Base-by-base conservation (phyloP, 2,113 vertebrate genomes). In the Labrus mixtus region DNA sequence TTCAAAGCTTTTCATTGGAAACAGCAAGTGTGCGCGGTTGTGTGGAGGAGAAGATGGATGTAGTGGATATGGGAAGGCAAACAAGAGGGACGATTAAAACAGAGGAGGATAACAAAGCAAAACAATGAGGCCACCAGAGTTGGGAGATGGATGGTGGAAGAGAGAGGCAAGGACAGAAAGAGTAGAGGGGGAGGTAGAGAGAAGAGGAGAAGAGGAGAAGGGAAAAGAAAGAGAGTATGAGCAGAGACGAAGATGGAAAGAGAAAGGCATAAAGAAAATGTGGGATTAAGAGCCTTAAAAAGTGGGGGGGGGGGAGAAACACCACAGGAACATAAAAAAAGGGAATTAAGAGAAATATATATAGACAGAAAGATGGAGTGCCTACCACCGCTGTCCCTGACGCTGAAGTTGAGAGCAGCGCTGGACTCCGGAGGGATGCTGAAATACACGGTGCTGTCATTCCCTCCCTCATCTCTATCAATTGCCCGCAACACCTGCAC, bases 401-500 rank as follows among this genome's bases (percentile, higher is more conserved):
- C 84, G 62, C 94, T 96, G 92, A 97, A 96, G 93, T 97, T 96
- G 81, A 94, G 94, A 73, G 95, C 95, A 19, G 86, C 78, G 0
- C 78, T 79, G 87, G 94, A 93, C 76, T 95, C 95, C 11, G 91
- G 82, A 15, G 95, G 94, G 81, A 96, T 96, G 89, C 95, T 96
- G 88, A 97, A 95, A 90, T 95, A 95, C 84, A 97, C 95, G 0
- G 88, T 90, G 88, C 95, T 96, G 84, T 94, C 94, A 73, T 97
- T 96, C 69, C 95, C 95, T 1, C 90, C 94, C 79, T 96, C 94
- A 59, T 96, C 96, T 93, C 92, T 94, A 93, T 96, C 96, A 87
- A 96, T 92, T 45, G 95, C 95, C 62, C 92, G 91, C 89, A 97
- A 92, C 86, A 96, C 93, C 91, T 96, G 96, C 88, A 97, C 95